These are phyloP conservation scores for Rhinolophus sinicus DNA, from an alignment of 2,113 vertebrate species.

Conservation along the genomic window DNA sequence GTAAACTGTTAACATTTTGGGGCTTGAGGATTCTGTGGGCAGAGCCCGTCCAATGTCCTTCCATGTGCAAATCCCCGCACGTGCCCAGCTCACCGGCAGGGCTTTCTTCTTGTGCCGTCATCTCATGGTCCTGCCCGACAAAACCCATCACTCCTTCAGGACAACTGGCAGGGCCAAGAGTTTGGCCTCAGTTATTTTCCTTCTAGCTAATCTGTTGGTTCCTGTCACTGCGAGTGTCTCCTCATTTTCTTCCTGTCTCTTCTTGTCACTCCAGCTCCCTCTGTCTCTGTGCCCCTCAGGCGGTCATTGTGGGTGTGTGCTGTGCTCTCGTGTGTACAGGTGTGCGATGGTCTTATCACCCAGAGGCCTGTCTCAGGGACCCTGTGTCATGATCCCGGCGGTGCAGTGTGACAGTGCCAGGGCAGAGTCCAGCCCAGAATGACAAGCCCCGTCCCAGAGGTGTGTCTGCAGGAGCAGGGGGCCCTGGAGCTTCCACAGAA, in stretches of 20 bases:
- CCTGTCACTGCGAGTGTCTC: accelerated
- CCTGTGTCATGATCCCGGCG: not conserved
- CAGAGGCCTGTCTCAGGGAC: too few species aligned
- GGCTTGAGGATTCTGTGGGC: not conserved
- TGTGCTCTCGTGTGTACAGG: not conserved
- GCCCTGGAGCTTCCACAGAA: too few species aligned
- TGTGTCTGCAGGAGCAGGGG: not conserved
- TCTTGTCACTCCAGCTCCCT: not conserved
- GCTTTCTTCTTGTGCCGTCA: accelerated
- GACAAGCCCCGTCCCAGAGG: too few species aligned
- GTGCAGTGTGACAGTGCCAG: too few species aligned
- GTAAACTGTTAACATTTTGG: not conserved
- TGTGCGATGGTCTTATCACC: not conserved
- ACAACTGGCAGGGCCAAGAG: not conserved
- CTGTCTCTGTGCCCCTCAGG: not conserved
- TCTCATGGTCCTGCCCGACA: not conserved
- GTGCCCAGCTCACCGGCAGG: not conserved
- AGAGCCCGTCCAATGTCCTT: accelerated
- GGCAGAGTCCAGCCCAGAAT: not conserved
- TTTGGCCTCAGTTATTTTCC: too few species aligned
- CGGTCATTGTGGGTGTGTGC: not conserved
- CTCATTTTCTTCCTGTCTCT: not conserved
- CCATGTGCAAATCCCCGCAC: accelerated
- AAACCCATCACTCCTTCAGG: not conserved
- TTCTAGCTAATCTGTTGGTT: not conserved